These are phyloP conservation scores for Harmothoe impar DNA, from an alignment of 2,888 invertebrate genomes.

Conservation along the genomic window DNA sequence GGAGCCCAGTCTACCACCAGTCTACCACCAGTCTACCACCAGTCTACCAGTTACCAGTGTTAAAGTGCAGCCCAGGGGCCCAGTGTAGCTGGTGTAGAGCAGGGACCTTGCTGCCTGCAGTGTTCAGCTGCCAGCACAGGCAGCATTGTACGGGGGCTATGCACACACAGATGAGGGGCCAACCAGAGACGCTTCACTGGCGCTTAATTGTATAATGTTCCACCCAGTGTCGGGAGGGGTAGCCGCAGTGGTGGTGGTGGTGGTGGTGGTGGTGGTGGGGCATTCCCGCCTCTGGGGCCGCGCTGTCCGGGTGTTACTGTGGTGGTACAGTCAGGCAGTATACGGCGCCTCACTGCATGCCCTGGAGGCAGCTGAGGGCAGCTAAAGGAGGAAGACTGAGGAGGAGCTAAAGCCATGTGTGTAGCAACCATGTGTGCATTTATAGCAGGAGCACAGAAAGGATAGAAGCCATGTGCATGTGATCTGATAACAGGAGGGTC, in stretches of 20 bases:
- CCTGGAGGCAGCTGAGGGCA: not conserved
- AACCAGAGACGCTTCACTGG: not conserved
- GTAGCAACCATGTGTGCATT: no score
- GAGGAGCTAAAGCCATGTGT: not conserved
- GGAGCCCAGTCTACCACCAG: no score
- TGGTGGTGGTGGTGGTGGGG: not conserved
- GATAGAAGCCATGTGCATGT: not conserved
- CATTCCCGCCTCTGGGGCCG: not conserved
- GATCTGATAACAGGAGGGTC: no score
- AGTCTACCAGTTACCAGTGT: no score
- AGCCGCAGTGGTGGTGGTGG: not conserved
- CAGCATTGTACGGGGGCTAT: constrained; percentile 6
- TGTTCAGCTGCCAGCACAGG: not conserved
- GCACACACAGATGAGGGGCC: constrained; percentile 18
- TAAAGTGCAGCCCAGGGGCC: no score
- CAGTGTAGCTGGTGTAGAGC: no score
- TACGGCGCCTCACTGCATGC: not conserved
- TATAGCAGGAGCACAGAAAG: not conserved
- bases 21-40: no score
- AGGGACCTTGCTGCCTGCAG: no score
- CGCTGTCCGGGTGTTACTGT: not conserved
- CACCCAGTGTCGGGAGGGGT: not conserved
- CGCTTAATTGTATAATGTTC: constrained; percentile 48
- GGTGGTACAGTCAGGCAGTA: not conserved
- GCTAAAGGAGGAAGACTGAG: not conserved